Conservation (phyloP, 2,888 invertebrate genomes). For the Phragmatobia fuliginosa region DNA sequence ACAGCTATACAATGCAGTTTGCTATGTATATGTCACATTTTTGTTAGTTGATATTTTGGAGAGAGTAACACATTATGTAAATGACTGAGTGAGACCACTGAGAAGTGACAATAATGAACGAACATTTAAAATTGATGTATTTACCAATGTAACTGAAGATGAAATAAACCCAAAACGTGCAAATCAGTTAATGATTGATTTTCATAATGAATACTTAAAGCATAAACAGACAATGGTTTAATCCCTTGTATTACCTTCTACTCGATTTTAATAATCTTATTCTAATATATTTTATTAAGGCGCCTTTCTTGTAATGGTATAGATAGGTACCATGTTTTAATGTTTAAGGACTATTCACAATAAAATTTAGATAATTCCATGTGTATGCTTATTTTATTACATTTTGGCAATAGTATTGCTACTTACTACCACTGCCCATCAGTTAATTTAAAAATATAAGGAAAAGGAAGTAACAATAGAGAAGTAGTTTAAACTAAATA, state of each 20-base stretch:
- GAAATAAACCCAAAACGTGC: neutral
- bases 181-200: constrained; percentile 5
- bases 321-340: constrained; percentile 71
- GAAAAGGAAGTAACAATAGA: neutral
- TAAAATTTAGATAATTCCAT: constrained; percentile 70
- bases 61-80: constrained; percentile 37
- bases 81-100: constrained; percentile 55
- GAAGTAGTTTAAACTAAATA: neutral
- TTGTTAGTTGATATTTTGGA: constrained; percentile 49
- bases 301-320: constrained; percentile 61
- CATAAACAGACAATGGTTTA: constrained; percentile 20
- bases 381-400: constrained; percentile 70
- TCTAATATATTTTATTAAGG: constrained; percentile 23
- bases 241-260: constrained; percentile 45
- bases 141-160: constrained; percentile 9
- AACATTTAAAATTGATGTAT: constrained; percentile 22
- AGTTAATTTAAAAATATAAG: neutral
- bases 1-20: constrained; percentile 49
- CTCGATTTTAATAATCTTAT: constrained; percentile 2
- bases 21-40: constrained; percentile 45
- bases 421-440: constrained; percentile 4
- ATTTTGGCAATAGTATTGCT: constrained; percentile 17
- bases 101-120: constrained; percentile 50
- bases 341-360: constrained; percentile 76
- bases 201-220: constrained; percentile 7